Base-by-base conservation (phyloP, 2,113 vertebrate species). In the Plecotus auritus region DNA sequence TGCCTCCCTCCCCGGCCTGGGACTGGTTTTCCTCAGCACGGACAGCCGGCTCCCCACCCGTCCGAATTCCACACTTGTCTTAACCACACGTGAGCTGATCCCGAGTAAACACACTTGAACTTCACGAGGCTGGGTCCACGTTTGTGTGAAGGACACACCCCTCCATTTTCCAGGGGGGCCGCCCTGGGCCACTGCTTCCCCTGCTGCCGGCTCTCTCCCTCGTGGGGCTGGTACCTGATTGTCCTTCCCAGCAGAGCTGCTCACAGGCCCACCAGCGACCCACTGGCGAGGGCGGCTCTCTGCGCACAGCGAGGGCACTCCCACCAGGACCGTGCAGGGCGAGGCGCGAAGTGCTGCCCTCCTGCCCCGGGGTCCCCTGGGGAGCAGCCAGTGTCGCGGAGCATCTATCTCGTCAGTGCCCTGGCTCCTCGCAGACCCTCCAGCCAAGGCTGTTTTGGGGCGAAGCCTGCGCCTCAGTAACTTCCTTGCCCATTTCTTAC, bases 21-120 rank as follows among this genome's bases (percentile, higher is more conserved):
- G 35, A 40, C 89, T 86, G n/a, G 84, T 40, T 82, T 90, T 37
- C 74, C 83, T 95, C 77, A 91, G 35, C 85, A 92, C 16, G 32
- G 54, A 80, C 6, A 54, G 74, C 5, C 26, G 20, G 8, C 37
- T 61, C 45, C 67, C 42, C 28, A 14, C 45, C 67, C 40, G 6
- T 66, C 54, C 64, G 51, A 49, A 69, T 45, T 47, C 89, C 42
- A 23, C 17, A 7, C 2, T 28, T 66, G 47, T 94, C 76, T 72
- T 54, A 67, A 93, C 64, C 89, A 89, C 91, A 94, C 51, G 20
- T 40, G 35, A 87, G 47, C 61, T 90, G 64, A 84, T 90, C 66
- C 61, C 86, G 16, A 67, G 59, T 92, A 95, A 96, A 96, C 22
- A 94, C 17, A 69, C 47, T 84, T 94, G 88, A 96, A 96, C 82